Evolutionary conservation across 2,797 vertebrate species (phyloP).

Genomic region (Myotis pilosus): DNA sequence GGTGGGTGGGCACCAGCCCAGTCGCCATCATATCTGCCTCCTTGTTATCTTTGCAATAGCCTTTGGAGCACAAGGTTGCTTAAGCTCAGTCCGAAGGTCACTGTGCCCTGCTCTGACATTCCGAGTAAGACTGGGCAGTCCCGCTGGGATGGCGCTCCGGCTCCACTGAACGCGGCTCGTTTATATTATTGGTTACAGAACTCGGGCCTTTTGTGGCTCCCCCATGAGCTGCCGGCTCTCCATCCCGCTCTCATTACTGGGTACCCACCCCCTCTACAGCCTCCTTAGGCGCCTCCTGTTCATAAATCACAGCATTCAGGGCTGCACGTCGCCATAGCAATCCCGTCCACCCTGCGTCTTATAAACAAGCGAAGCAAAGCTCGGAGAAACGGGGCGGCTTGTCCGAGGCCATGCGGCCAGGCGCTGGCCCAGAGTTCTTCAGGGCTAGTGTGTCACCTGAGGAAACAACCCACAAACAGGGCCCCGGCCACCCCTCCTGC

Average conservation of each 20-base stretch:
- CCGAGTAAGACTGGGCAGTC: rapidly evolving
- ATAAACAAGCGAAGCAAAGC: background rate
- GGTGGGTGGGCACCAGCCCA: too few species aligned
- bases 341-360: background rate
- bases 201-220: background rate
- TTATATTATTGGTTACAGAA: background rate
- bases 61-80: too few species aligned
- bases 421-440: background rate
- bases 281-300: background rate
- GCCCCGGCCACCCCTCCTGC: too few species aligned
- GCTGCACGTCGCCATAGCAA: background rate
- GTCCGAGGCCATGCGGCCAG: background rate
- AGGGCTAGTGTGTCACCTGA: background rate
- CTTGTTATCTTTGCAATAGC: background rate
- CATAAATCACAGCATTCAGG: background rate
- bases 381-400: rapidly evolving
- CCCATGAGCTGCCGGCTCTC: rapidly evolving
- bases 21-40: background rate
- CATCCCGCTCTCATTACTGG: background rate
- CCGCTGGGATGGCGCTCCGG: background rate
- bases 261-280: rapidly evolving
- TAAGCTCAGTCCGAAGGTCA: background rate
- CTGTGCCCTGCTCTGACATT: background rate
- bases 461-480: background rate
- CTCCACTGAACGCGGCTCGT: background rate